These are phyloP conservation scores for Andricus curvator DNA, from an alignment of 2,888 invertebrate genomes.

Conservation along the genomic window DNA sequence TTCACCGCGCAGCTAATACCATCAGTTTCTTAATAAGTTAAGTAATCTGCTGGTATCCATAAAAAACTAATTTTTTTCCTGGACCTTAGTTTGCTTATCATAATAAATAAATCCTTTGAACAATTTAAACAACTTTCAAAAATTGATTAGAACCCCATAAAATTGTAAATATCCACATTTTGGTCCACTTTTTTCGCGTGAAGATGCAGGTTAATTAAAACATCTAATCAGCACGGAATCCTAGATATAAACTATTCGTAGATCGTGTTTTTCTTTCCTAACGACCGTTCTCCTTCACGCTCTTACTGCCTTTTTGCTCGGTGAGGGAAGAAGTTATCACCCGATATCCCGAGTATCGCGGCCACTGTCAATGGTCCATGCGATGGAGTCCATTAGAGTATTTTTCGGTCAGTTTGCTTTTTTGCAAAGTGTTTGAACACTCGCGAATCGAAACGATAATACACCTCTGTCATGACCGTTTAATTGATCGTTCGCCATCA, in stretches of 20 bases:
- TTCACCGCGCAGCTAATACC: too few species aligned
- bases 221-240: conserved; percentile 49
- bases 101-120: too few species aligned
- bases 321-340: conserved; percentile 8
- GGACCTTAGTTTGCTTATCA: too few species aligned
- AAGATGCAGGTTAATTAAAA: conserved; percentile 35
- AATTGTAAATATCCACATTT: too few species aligned
- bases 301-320: conserved; percentile 33
- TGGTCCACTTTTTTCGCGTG: conserved; percentile 26
- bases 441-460: neutral
- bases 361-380: conserved; percentile 32
- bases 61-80: too few species aligned
- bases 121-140: too few species aligned
- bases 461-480: conserved; percentile 33
- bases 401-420: neutral
- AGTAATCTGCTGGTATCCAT: too few species aligned
- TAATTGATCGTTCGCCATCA: conserved; percentile 40
- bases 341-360: conserved; percentile 22
- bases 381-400: neutral
- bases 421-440: neutral
- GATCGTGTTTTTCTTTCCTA: conserved; percentile 35
- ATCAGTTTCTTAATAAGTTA: too few species aligned
- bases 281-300: conserved; percentile 39
- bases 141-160: too few species aligned
- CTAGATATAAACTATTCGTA: conserved; percentile 8